A percentile compares a stretch with the other conserved stretches of the same genome.
These are phyloP conservation scores for Syngnathoides biaculeatus DNA, from an alignment of 2,113 vertebrate species.

Conservation along the genomic window DNA sequence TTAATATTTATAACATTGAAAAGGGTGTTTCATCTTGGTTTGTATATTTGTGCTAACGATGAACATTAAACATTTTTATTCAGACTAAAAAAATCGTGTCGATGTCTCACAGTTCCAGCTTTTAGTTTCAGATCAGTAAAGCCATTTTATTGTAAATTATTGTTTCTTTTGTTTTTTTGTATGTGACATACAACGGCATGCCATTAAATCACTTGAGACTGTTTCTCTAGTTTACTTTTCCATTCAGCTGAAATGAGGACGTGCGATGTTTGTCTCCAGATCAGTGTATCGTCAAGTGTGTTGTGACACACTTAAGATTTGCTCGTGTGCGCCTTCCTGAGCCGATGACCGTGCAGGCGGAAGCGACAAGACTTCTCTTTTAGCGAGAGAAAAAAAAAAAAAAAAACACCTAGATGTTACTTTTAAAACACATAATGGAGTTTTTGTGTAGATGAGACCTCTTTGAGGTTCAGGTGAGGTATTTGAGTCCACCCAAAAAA, in stretches of 20 bases:
- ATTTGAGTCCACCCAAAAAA: too few relatives aligned
- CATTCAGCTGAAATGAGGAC: slow-evolving; percentile 23
- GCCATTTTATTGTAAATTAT: slow-evolving; percentile 70
- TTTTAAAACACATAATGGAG: not conserved
- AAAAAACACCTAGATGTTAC: not conserved
- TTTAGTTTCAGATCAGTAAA: slow-evolving; percentile 63
- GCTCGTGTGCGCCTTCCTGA: slow-evolving; percentile 30
- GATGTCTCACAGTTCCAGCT: slow-evolving; percentile 52
- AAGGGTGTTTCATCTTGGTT: slow-evolving; percentile 81
- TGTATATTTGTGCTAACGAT: slow-evolving; percentile 90
- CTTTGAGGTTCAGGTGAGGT: slow-evolving; percentile 14
- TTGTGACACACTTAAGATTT: slow-evolving; percentile 24
- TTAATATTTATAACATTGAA: slow-evolving; percentile 85
- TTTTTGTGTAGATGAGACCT: slow-evolving; percentile 20
- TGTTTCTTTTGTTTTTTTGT: slow-evolving; percentile 58
- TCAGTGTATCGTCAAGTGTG: slow-evolving; percentile 25
- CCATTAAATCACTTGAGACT: slow-evolving; percentile 34
- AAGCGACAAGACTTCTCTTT: not conserved
- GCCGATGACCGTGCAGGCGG: slow-evolving; percentile 6
- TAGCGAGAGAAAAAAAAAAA: not conserved
- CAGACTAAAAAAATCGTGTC: slow-evolving; percentile 55
- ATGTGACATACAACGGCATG: slow-evolving; percentile 48
- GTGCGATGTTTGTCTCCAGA: slow-evolving; percentile 5
- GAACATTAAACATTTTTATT: slow-evolving; percentile 65
- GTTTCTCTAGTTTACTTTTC: slow-evolving; percentile 29